phyloP scores from a whole-genome alignment of 2,113 vertebrate genomes.

The Limanda limanda region DNA sequence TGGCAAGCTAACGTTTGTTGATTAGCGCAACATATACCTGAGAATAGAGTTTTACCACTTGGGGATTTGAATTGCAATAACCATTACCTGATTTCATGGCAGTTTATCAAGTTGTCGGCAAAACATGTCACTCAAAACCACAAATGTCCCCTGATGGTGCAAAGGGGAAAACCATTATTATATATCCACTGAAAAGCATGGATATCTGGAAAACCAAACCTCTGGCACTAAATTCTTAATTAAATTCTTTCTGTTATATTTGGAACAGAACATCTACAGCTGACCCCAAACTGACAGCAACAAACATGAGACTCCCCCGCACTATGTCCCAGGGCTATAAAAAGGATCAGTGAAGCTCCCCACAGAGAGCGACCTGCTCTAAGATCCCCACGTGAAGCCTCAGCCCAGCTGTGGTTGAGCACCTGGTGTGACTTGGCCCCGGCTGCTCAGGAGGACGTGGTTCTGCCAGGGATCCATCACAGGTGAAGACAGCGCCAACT shows the following conservation, averaged over 20 bases:
- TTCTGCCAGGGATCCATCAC: slow-evolving; percentile 48
- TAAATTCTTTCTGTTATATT: background rate
- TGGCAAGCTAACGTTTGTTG: background rate
- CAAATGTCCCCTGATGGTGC: background rate
- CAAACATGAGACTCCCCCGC: background rate
- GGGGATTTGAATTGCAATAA: background rate
- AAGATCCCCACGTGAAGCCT: background rate
- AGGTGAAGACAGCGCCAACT: slow-evolving; percentile 40
- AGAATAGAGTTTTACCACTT: background rate
- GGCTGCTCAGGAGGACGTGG: slow-evolving; percentile 27
- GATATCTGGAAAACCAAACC: background rate
- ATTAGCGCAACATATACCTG: background rate
- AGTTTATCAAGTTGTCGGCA: too few species aligned
- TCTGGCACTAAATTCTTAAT: too few species aligned
- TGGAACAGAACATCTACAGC: background rate
- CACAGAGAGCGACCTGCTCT: background rate
- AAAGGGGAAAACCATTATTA: background rate
- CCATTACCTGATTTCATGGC: background rate
- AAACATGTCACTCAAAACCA: background rate
- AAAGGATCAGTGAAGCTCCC: slow-evolving; percentile 5
- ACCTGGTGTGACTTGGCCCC: slow-evolving; percentile 31
- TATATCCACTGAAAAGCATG: background rate
- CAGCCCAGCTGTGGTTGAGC: slow-evolving; percentile 2
- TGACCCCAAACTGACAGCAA: slow-evolving; percentile 1
- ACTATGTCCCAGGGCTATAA: slow-evolving; percentile 12